phyloP scores from a whole-genome alignment of 2,113 vertebrate genomes.

The Asarcornis scutulata region DNA sequence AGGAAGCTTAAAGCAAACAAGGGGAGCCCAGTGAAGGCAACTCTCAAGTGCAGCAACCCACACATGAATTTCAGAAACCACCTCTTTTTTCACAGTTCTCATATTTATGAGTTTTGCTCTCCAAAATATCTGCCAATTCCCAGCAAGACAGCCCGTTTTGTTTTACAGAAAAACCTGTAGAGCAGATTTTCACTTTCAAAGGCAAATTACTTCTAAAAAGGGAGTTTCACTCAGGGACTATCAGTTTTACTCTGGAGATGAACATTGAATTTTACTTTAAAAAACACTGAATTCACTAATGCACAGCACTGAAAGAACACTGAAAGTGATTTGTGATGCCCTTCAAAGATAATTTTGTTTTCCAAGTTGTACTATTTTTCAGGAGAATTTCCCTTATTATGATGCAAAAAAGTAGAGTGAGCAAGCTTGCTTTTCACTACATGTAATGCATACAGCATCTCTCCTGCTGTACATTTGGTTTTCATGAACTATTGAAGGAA shows the following conservation, averaged over 20 bases:
- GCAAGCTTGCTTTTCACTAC: neutral
- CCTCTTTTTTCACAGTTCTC: neutral
- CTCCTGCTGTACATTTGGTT: neutral
- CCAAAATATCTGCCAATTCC: neutral
- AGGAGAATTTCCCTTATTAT: neutral
- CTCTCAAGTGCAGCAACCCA: neutral
- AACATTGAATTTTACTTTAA: neutral
- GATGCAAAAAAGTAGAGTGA: fast-evolving
- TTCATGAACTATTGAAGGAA: neutral
- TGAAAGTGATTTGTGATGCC: neutral
- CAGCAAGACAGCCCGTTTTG: neutral
- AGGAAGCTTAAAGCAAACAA: neutral
- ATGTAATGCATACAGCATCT: fast-evolving
- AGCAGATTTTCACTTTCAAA: neutral
- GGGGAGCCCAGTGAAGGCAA: neutral
- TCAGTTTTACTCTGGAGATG: neutral
- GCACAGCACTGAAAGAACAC: neutral
- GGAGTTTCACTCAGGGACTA: neutral
- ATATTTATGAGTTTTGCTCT: neutral
- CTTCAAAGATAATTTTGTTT: neutral
- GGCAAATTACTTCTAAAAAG: neutral
- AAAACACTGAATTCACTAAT: neutral
- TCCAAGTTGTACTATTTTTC: neutral
- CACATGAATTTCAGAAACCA: fast-evolving
- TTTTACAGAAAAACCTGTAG: neutral